phyloP scores from a whole-genome alignment of 2,113 vertebrate genomes.

The Felis catus region DNA sequence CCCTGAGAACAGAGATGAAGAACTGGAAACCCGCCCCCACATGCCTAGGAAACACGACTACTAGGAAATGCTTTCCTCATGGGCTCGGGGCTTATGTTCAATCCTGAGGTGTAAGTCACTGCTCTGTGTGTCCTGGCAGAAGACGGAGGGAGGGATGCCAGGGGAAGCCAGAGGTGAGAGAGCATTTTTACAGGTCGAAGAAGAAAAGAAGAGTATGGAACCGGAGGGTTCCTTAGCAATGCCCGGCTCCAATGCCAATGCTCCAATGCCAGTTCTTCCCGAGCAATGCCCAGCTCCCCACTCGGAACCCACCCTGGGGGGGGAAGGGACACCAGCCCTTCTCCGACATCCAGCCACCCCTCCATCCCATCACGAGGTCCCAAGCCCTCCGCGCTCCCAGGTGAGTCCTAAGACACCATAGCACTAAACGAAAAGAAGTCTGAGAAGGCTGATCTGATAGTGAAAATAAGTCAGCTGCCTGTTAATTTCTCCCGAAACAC shows the following conservation, averaged over 20 bases:
- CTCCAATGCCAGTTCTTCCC: too few species aligned
- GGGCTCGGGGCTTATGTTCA: not conserved
- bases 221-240: too few species aligned
- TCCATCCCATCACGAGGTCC: not conserved
- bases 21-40: not conserved
- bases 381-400: too few species aligned
- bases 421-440: not conserved
- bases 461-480: not conserved
- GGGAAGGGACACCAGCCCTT: not conserved
- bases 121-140: not conserved
- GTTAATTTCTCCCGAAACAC: not conserved
- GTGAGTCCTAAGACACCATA: not conserved
- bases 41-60: not conserved
- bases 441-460: not conserved
- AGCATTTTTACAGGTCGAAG: not conserved
- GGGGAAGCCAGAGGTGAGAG: not conserved
- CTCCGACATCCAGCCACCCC: fast-evolving
- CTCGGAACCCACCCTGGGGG: not conserved
- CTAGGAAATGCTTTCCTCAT: not conserved
- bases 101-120: not conserved
- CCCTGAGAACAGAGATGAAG: constrained; percentile 47
- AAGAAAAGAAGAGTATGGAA: not conserved
- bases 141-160: not conserved
- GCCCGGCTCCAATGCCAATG: too few species aligned
- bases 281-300: too few species aligned